These are phyloP conservation scores for Crossoptilon crossoptilon DNA, from an alignment of 2,797 vertebrate genomes.

Conservation along the genomic window DNA sequence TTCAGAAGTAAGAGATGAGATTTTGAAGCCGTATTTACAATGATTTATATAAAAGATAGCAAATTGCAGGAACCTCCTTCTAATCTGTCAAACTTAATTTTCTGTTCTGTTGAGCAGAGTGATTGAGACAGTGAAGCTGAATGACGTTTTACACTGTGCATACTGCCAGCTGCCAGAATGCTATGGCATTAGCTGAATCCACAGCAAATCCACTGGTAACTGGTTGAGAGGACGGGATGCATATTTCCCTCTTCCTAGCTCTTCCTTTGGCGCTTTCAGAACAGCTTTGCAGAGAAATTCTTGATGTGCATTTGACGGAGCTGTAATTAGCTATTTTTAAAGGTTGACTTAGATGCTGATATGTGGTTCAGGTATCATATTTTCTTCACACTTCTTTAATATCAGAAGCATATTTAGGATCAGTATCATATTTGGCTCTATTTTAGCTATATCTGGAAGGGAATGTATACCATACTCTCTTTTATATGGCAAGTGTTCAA, in stretches of 20 bases:
- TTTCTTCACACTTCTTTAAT: neutral
- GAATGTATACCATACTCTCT: neutral
- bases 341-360: neutral
- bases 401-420: neutral
- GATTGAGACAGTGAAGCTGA: slow-evolving; percentile 80
- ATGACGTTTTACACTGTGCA: slow-evolving; percentile 86
- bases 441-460: neutral
- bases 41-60: slow-evolving; percentile 80
- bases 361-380: neutral
- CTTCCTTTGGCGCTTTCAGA: slow-evolving; percentile 22
- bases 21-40: slow-evolving; percentile 77
- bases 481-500: neutral
- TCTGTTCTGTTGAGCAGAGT: slow-evolving; percentile 89
- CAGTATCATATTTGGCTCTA: neutral
- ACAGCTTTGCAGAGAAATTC: neutral
- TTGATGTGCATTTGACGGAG: neutral
- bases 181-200: slow-evolving; percentile 82
- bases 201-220: slow-evolving; percentile 76
- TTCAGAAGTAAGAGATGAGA: slow-evolving; percentile 65
- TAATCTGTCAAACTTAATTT: slow-evolving; percentile 93
- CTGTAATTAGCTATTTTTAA: neutral
- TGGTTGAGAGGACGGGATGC: slow-evolving; percentile 56
- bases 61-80: slow-evolving; percentile 82
- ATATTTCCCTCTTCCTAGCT: slow-evolving; percentile 50
- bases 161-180: slow-evolving; percentile 83